phyloP scores from a whole-genome alignment of 2,113 vertebrate genomes.

The Ageneiosus marmoratus region DNA sequence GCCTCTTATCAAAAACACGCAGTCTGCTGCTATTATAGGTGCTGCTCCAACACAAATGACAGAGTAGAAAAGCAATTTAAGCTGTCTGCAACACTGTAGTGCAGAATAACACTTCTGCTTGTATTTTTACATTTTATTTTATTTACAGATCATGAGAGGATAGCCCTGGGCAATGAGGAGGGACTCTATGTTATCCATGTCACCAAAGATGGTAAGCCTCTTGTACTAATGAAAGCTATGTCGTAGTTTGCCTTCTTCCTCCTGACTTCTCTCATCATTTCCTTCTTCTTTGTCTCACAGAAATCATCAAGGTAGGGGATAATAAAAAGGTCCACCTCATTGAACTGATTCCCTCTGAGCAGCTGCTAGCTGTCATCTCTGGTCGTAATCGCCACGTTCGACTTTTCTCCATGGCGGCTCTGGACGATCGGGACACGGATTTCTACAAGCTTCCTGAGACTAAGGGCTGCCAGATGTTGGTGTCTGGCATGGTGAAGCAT shows the following conservation, averaged over 20 bases:
- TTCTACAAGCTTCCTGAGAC: constrained; percentile 92
- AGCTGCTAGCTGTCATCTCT: constrained; percentile 94
- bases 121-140: background rate
- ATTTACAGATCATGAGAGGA: constrained; percentile 90
- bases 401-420: constrained; percentile 84
- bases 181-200: constrained; percentile 94
- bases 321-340: constrained; percentile 97
- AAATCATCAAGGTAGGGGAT: constrained; percentile 95
- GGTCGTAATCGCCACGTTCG: constrained; percentile 95
- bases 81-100: background rate
- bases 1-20: constrained; percentile 96
- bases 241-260: background rate
- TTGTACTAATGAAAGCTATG: background rate
- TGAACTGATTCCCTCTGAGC: constrained; percentile 87
- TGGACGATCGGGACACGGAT: constrained; percentile 91
- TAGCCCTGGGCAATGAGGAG: constrained; percentile 96
- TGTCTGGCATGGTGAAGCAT: constrained; percentile 82
- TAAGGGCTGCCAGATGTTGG: constrained; percentile 89
- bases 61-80: background rate
- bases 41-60: background rate
- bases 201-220: constrained; percentile 94
- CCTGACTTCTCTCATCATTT: background rate
- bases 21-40: constrained; percentile 94
- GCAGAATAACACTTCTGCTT: background rate
- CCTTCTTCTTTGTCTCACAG: constrained; percentile 63